Evolutionary conservation across 2,113 vertebrate species (phyloP), one percentile per base, ranked within the genome.

Genomic region (Hydrochoerus hydrochaeris): DNA sequence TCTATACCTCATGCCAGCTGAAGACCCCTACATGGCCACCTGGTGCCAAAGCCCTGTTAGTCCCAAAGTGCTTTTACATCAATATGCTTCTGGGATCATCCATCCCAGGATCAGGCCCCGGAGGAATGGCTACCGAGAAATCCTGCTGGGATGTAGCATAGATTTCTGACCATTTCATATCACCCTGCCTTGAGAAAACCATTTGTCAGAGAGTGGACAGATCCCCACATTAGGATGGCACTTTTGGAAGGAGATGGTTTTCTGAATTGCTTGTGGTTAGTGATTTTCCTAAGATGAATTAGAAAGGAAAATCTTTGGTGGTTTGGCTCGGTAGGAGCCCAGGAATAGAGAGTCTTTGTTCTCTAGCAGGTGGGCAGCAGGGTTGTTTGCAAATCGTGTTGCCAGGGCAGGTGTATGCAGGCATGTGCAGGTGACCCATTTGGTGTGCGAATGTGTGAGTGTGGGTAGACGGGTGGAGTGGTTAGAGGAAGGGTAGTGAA

Each of bases 241-340:
- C 90, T 93, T 69, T 96, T 84, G 71, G 94, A 96, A 30, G 28
- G 69, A 82, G 60, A 93, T 1, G 95, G 87, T 89, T 97, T 96
- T 94, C 67, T n/a, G 92, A 96, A 94, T 78, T 86, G 90, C 75
- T 94, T 75, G 78, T 71, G 88, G 96, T 95, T 62, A 97, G 62
- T 82, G 85, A 95, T 77, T 93, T 83, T 67, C 44, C 54, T 84
- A 81, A 38, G 52, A 86, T 4, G 16, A 91, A 91, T 84, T 81
- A 84, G 60, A 62, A 85, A 82, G 44, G 63, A 58, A 71, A 75
- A 52, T 38, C 35, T 87, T 86, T 62, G 46, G 54, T 89, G 90
- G 30, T 54, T 75, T 77, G 16, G 73, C 92, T 87, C 1, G 14
- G 38, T 5, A 41, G 24, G 58, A 62, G 41, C 69, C 24, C 46